phyloP scores from a whole-genome alignment of 2,797 vertebrate species.

The Crenuchus spilurus region DNA sequence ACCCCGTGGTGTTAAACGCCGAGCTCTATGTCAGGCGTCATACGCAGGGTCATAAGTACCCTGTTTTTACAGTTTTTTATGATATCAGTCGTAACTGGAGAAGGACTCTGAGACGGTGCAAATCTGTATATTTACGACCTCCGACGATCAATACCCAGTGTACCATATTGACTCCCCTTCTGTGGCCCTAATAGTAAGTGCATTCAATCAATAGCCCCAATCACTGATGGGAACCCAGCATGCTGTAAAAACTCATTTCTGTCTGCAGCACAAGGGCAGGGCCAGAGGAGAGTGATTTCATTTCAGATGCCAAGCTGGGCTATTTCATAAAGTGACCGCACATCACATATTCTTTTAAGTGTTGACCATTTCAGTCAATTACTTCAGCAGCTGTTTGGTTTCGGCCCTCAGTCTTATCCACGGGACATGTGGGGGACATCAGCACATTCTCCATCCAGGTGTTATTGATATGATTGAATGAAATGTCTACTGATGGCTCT shows the following conservation, averaged over 20 bases:
- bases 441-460: neutral
- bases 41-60: conserved; percentile 25
- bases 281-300: conserved; percentile 6
- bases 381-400: neutral
- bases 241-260: conserved; percentile 41
- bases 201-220: conserved; percentile 51
- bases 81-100: conserved; percentile 26
- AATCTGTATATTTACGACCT: conserved; percentile 53
- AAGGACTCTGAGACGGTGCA: conserved; percentile 10
- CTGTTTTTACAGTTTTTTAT: conserved; percentile 33
- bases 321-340: conserved; percentile 5
- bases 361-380: conserved; percentile 10
- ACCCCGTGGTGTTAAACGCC: neutral
- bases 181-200: conserved; percentile 54
- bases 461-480: neutral
- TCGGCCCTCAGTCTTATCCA: neutral
- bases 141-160: conserved; percentile 58
- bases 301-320: neutral
- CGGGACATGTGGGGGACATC: neutral
- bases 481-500: neutral
- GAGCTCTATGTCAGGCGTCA: neutral
- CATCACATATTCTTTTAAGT: neutral
- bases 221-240: conserved; percentile 41
- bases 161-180: conserved; percentile 52
- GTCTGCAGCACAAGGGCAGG: neutral